A percentile compares a stretch with the other conserved stretches of the same genome.
These are phyloP conservation scores for Oscheius onirici DNA, from an alignment of 2,888 invertebrate species.

Conservation along the genomic window DNA sequence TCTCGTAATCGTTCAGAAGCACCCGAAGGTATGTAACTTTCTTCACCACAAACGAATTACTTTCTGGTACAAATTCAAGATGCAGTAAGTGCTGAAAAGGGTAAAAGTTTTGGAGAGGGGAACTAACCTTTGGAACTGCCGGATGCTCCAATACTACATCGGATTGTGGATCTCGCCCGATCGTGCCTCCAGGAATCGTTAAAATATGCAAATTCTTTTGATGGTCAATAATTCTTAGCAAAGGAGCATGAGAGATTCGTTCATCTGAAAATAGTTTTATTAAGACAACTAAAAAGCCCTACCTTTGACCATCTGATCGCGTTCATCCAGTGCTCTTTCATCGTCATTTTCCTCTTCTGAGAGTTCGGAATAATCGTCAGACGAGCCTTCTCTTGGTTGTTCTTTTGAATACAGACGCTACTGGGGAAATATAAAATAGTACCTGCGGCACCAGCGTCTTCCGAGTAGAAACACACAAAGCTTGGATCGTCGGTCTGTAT, in stretches of 20 bases:
- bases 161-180: conserved; percentile 44
- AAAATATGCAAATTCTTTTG: conserved; percentile 52
- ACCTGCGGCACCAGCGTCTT: background rate
- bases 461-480: conserved; percentile 15
- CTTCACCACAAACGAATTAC: conserved; percentile 17
- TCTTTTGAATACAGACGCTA: too few species aligned
- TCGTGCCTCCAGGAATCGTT: conserved; percentile 60
- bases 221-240: conserved; percentile 60
- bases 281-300: background rate
- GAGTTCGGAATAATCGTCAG: background rate
- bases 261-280: conserved; percentile 45
- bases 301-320: conserved; percentile 49
- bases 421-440: background rate
- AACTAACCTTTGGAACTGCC: conserved; percentile 17
- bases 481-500: conserved; percentile 27
- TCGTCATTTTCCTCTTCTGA: conserved; percentile 29
- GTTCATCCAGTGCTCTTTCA: conserved; percentile 37
- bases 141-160: conserved; percentile 35
- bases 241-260: conserved; percentile 59
- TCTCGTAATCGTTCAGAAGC: conserved; percentile 18
- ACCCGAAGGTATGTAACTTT: conserved; percentile 12
- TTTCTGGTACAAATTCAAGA: conserved; percentile 23
- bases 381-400: background rate
- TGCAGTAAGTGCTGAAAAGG: conserved; percentile 20
- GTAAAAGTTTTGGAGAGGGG: background rate